These are phyloP conservation scores for Ataeniobius toweri DNA, from an alignment of 2,797 vertebrate species.

Conservation along the genomic window DNA sequence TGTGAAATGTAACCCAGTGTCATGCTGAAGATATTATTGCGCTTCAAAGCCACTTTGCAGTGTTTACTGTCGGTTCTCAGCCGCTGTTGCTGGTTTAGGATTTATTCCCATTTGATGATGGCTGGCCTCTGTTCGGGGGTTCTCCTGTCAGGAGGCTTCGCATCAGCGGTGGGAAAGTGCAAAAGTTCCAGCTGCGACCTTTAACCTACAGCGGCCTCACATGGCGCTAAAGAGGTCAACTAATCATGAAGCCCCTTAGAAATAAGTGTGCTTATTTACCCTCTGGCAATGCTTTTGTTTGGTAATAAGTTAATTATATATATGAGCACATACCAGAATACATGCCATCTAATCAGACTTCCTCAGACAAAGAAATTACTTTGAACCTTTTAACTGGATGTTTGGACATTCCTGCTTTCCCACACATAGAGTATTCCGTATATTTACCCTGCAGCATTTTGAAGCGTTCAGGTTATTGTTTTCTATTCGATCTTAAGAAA, in stretches of 20 bases:
- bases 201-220: conserved; percentile 21
- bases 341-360: no score
- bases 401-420: neutral
- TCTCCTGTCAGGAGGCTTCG: conserved; percentile 46
- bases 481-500: neutral
- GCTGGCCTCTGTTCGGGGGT: conserved; percentile 47
- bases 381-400: neutral
- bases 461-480: neutral
- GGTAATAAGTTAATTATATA: neutral
- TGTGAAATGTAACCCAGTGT: neutral
- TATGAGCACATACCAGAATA: no score
- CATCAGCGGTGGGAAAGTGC: conserved; percentile 69
- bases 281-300: neutral
- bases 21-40: neutral
- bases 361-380: neutral
- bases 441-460: neutral
- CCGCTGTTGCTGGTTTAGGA: conserved; percentile 44
- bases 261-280: neutral
- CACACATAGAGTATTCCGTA: neutral
- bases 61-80: conserved; percentile 42
- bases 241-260: neutral
- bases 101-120: conserved; percentile 66
- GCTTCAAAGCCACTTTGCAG: conserved; percentile 22
- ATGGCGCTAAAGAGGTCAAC: neutral
- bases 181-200: conserved; percentile 21